phyloP scores from a whole-genome alignment of 2,888 invertebrate species.

The Meteorus cinctellus region DNA sequence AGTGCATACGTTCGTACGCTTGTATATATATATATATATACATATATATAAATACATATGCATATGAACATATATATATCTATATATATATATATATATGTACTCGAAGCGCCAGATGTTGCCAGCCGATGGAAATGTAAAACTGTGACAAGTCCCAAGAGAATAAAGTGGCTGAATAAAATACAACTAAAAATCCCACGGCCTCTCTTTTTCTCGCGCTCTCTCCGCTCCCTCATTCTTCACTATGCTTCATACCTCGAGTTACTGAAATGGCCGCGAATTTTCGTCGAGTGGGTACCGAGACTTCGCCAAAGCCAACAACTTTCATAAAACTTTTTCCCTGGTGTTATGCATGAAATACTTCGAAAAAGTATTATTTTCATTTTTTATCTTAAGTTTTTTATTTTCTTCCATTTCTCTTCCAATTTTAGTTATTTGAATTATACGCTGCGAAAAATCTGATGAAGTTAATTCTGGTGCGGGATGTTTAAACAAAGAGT shows the following conservation, averaged over 20 bases:
- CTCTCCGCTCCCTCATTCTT: background rate
- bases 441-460: background rate
- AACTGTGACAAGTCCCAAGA: constrained; percentile 68
- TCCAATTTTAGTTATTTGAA: background rate
- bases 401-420: background rate
- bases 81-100: constrained; percentile 26
- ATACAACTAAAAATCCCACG: constrained; percentile 68
- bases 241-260: constrained; percentile 1
- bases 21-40: background rate
- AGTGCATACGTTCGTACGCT: background rate
- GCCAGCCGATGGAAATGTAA: constrained; percentile 68
- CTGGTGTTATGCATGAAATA: background rate
- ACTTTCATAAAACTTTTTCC: constrained; percentile 1
- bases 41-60: constrained; percentile 37
- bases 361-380: background rate
- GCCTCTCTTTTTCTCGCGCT: constrained; percentile 7
- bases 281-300: background rate
- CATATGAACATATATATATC: constrained; percentile 24
- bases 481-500: no score
- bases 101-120: constrained; percentile 65
- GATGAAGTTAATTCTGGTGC: no score
- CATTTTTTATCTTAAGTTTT: background rate
- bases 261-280: constrained; percentile 16
- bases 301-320: constrained; percentile 4
- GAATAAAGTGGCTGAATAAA: constrained; percentile 72